These are phyloP conservation scores for Caenorhabditis sp. DNA, from an alignment of 2,888 invertebrate genomes.

Conservation along the genomic window DNA sequence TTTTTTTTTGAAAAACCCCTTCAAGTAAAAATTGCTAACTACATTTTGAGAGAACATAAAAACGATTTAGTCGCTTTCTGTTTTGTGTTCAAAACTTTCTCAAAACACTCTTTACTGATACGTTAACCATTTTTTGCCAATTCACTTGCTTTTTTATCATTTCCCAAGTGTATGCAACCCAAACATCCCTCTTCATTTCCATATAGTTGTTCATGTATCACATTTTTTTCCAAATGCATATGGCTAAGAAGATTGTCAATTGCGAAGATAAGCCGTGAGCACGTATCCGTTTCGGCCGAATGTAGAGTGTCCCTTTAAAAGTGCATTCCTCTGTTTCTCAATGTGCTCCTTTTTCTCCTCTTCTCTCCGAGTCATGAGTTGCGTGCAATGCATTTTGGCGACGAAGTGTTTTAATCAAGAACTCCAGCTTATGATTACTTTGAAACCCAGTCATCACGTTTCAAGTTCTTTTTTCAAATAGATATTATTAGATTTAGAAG, in stretches of 20 bases:
- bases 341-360: background rate
- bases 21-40: too few relatives aligned
- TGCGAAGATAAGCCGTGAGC: constrained; percentile 22
- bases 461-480: too few relatives aligned
- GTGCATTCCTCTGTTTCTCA: constrained; percentile 40
- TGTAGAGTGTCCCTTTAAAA: constrained; percentile 46
- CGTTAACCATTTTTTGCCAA: too few relatives aligned
- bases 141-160: constrained; percentile 12
- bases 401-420: constrained; percentile 24
- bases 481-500: too few relatives aligned
- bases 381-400: constrained; percentile 31
- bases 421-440: constrained; percentile 39
- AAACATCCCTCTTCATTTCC: too few relatives aligned
- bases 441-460: too few relatives aligned
- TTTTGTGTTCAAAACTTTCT: too few relatives aligned
- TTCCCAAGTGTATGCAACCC: too few relatives aligned
- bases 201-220: too few relatives aligned
- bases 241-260: background rate
- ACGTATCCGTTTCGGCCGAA: constrained; percentile 14
- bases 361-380: background rate
- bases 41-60: too few relatives aligned
- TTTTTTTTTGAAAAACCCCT: constrained; percentile 5
- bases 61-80: constrained; percentile 42
- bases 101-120: too few relatives aligned
- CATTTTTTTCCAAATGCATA: too few relatives aligned